Base-by-base conservation (phyloP, 2,888 invertebrate genomes). In the Metellina segmentata region DNA sequence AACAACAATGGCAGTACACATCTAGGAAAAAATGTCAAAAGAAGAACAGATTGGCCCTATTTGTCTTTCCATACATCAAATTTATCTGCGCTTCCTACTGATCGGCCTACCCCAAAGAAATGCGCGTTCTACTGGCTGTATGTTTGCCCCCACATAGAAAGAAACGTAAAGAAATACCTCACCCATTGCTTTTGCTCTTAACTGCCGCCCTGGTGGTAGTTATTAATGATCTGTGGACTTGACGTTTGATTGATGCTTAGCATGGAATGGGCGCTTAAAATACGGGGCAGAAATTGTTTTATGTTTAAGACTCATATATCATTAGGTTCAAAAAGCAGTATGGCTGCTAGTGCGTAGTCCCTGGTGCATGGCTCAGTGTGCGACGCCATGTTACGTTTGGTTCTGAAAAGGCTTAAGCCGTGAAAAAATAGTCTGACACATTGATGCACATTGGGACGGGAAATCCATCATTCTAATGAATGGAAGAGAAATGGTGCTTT, bases 211-310 rank as follows among this genome's bases (percentile, higher is more conserved):
- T 7, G 34, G 74, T 11, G 9, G 69, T 11, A n/a, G 77, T 49
- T 77, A 77, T 77, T 77, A 77, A 77, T 51, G 77, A 49, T 13
- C 77, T 51, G 77, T 51, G 77, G 77, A 77, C 77, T 51, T 77
- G 77, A n/a, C 77, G n/a, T 49, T 48, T 77, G 77, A 77, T 77
- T n/a, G 77, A 77, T 77, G 77, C 51, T n/a, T 48, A 51, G 77
- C 77, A 6, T 9, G 77, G 77, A 52, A 51, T 52, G n/a, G 51
- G n/a, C 52, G 77, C 77, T 77, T 77, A 75, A 49, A 77, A 77
- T n/a, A 77, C 51, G 77, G 77, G 49, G 48, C 49, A 61, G 52
- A 77, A 77, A 77, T 77, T 77, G 77, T 77, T 77, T 77, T 77
- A 77, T 49, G 51, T 77, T 49, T 48, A 77, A 51, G 77, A 77